phyloP scores from a whole-genome alignment of 37 sponge, comb jelly and placozoan species.

The Trichoplax adhaerens region DNA sequence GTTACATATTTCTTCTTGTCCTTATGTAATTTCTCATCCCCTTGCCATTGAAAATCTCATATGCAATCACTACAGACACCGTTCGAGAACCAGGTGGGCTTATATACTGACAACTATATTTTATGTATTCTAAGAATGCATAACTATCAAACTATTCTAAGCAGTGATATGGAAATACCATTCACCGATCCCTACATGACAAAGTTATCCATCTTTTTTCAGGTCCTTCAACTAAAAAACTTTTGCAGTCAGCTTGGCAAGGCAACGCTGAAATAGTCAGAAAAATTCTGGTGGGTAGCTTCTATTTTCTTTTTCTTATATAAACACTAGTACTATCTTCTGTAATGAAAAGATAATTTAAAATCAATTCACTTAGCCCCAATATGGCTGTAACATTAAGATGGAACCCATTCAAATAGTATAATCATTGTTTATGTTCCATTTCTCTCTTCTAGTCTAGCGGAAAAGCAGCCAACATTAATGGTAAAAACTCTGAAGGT shows the following conservation, averaged over 20 bases:
- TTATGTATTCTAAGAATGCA: slow-evolving; percentile 13
- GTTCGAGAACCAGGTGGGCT: slow-evolving; percentile 20
- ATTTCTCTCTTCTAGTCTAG: slow-evolving; percentile 25
- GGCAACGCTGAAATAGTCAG: slow-evolving; percentile 52
- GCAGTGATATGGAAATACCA: too few relatives aligned
- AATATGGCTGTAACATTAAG: slow-evolving; percentile 3
- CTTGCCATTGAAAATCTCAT: too few relatives aligned
- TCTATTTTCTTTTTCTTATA: neutral
- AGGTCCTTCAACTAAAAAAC: neutral
- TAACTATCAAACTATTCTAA: neutral
- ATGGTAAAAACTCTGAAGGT: slow-evolving; percentile 50
- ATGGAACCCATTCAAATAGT: slow-evolving; percentile 4
- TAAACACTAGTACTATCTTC: neutral
- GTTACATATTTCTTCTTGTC: too few relatives aligned
- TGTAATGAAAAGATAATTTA: too few relatives aligned
- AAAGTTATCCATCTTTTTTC: too few relatives aligned
- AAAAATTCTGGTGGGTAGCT: slow-evolving; percentile 26
- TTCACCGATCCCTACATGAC: too few relatives aligned
- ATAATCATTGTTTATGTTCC: neutral
- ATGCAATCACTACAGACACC: slow-evolving; percentile 7
- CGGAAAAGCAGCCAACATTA: slow-evolving; percentile 47
- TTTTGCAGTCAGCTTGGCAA: slow-evolving; percentile 61
- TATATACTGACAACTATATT: slow-evolving; percentile 11
- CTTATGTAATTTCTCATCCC: too few relatives aligned
- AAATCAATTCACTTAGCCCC: neutral